phyloP scores from a whole-genome alignment of 2,797 vertebrate species.

The Thaleichthys pacificus region DNA sequence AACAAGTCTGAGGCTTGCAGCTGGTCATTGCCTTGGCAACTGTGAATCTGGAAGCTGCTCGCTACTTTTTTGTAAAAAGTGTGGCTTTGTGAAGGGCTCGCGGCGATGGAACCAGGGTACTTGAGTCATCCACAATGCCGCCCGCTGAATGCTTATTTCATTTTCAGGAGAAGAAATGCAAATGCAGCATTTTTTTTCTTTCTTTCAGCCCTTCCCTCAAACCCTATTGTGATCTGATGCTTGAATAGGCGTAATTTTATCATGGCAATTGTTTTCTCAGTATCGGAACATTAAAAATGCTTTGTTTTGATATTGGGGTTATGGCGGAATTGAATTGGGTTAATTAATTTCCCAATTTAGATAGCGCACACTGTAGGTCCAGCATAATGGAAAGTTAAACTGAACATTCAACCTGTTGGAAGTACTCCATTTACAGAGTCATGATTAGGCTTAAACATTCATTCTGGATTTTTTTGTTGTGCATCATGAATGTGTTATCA shows the following conservation, averaged over 20 bases:
- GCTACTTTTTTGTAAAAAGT: slow-evolving; percentile 55
- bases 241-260: slow-evolving; percentile 46
- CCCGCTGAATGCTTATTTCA: slow-evolving; percentile 75
- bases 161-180: slow-evolving; percentile 71
- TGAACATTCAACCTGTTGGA: no score
- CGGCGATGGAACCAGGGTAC: slow-evolving; percentile 64
- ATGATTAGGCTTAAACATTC: no score
- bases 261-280: slow-evolving; percentile 38
- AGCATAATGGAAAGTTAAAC: not conserved
- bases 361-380: not conserved
- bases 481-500: no score
- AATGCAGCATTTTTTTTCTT: slow-evolving; percentile 55
- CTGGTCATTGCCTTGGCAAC: slow-evolving; percentile 78
- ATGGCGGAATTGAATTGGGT: slow-evolving; percentile 11
- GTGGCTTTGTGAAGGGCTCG: slow-evolving; percentile 71
- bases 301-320: slow-evolving; percentile 4
- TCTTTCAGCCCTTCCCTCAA: not conserved
- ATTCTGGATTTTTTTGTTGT: no score
- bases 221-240: slow-evolving; percentile 12
- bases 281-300: slow-evolving; percentile 32
- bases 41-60: slow-evolving; percentile 63
- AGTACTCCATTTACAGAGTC: no score
- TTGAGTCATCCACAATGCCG: slow-evolving; percentile 71
- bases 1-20: slow-evolving; percentile 67
- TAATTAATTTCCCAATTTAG: slow-evolving; percentile 22